phyloP scores from a whole-genome alignment of 2,797 vertebrate genomes.

The Anolis apletophallus region DNA sequence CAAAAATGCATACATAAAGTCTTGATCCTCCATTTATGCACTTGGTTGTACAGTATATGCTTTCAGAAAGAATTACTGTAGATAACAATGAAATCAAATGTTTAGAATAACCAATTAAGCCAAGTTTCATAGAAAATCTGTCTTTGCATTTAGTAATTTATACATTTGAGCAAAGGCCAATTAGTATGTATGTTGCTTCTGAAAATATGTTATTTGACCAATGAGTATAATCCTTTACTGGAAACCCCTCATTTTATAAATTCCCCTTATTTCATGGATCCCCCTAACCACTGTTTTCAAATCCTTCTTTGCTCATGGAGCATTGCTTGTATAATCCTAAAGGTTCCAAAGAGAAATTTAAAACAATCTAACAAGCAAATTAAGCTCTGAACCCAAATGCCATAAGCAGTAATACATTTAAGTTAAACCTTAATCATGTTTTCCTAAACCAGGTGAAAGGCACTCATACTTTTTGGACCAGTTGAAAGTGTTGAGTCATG shows the following conservation, averaged over 20 bases:
- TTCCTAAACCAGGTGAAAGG: neutral
- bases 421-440: neutral
- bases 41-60: neutral
- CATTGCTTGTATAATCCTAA: constrained; percentile 69
- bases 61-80: neutral
- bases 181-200: constrained; percentile 52
- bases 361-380: constrained; percentile 58
- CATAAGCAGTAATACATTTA: constrained; percentile 46
- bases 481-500: neutral
- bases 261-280: constrained; percentile 71
- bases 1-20: neutral
- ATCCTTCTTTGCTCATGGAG: constrained; percentile 66
- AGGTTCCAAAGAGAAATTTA: constrained; percentile 65
- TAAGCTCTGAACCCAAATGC: constrained; percentile 54
- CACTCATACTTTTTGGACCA: neutral
- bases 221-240: constrained; percentile 63
- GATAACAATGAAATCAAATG: neutral
- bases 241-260: constrained; percentile 69
- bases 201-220: constrained; percentile 57
- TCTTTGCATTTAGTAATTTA: constrained; percentile 36
- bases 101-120: neutral
- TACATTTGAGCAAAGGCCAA: neutral
- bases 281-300: constrained; percentile 66
- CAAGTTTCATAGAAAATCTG: constrained; percentile 41
- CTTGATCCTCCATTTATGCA: neutral